Base-by-base conservation (phyloP, 2,888 invertebrate genomes). In the Torymus auratus region DNA sequence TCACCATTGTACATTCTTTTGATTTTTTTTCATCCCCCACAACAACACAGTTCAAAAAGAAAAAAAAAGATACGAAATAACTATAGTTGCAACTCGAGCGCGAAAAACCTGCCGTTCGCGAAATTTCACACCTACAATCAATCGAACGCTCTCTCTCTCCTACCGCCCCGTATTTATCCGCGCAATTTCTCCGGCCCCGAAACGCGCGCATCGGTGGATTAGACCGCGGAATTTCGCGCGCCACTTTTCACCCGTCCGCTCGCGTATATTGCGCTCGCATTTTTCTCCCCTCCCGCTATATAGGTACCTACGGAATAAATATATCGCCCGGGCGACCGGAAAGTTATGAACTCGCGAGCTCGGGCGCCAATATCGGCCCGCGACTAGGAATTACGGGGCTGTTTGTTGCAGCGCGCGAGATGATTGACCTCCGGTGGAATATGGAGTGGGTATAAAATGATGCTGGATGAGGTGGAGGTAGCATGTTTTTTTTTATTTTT, bases 161-260 rank as follows among this genome's bases (percentile, higher is more conserved):
- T 3, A 5, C 28, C 28, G 0, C 41, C 41, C 0, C 41, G 41
- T 41, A 41, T 56, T 56, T 23, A 69, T 69, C 23, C 28, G 23
- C 23, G 65, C 41, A 65, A 62, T 62, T 62, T 62, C 17, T 20
- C 60, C 20, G 1, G 69, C 15, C 41, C 58, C 17, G 58, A 17
- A 61, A 13, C 28, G 2, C 11, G 17, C 17, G 15, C 17, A 52
- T 5, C 61, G 73, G 5, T 58, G 55, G 65, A 73, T 73, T 73
- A 73, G 64, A 73, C 73, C 73, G 53, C 61, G 64, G 64, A 73
- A 73, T 73, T 73, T 73, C n/a, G 64, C 17, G 15, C n/a, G 50
- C 52, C n/a, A 72, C 72, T 72, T 72, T 72, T 62, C 72, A 72
- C 23, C 28, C 13, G 62, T 55, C 53, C 72, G 28, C 12, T n/a